These are phyloP conservation scores for Trichoplusia ni DNA, from an alignment of 1,140 invertebrate genomes.

Conservation along the genomic window DNA sequence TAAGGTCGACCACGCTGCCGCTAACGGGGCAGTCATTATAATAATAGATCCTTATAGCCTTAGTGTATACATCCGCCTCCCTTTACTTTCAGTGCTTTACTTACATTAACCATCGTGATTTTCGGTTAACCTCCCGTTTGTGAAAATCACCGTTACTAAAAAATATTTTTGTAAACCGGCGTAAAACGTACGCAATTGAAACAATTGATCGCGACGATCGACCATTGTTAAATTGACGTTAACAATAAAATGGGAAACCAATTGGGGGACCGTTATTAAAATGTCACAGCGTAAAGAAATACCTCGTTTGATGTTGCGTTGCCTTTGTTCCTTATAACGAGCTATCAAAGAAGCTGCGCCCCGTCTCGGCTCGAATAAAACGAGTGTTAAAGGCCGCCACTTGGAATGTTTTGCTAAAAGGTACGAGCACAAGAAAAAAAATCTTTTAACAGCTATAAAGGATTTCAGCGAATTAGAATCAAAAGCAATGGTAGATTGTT, in stretches of 20 bases:
- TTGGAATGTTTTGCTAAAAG: conserved; percentile 38
- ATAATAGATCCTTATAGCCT: too few relatives aligned
- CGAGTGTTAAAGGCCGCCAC: conserved; percentile 50
- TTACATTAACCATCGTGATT: too few relatives aligned
- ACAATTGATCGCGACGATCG: conserved; percentile 24
- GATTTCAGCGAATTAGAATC: conserved; percentile 14
- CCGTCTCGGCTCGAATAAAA: conserved; percentile 43
- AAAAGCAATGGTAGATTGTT: neutral
- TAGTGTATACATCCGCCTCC: too few relatives aligned
- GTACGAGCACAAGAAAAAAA: conserved; percentile 24
- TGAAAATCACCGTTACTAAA: too few relatives aligned
- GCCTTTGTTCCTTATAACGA: conserved; percentile 63
- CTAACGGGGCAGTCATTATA: too few relatives aligned
- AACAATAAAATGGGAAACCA: conserved; percentile 41
- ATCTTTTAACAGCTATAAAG: conserved; percentile 14
- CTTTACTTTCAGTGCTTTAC: too few relatives aligned
- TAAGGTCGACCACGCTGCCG: too few relatives aligned
- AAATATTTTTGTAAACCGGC: too few relatives aligned
- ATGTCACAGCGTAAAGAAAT: conserved; percentile 63
- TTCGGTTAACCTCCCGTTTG: too few relatives aligned
- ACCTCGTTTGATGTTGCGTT: conserved; percentile 56
- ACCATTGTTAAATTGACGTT: conserved; percentile 35
- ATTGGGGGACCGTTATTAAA: conserved; percentile 43
- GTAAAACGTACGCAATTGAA: conserved; percentile 20
- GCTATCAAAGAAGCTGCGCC: conserved; percentile 43